Percentiles rank a stretch among this genome's conserved stretches.
Conservation (phyloP, 2,888 invertebrate genomes). For the Cyclophora punctaria region DNA sequence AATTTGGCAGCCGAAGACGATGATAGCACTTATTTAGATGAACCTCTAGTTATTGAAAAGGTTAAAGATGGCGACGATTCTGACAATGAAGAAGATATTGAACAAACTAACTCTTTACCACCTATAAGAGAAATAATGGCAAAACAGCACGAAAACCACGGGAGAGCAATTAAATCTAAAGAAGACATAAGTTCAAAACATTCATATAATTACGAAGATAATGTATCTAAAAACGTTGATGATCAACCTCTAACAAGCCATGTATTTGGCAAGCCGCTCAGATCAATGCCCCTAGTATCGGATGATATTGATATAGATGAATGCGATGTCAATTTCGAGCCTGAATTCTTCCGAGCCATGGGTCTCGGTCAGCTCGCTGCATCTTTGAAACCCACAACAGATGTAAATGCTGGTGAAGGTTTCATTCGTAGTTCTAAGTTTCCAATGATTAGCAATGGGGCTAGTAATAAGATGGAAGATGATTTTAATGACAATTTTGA, state of each 20-base stretch:
- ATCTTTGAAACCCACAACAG: not conserved
- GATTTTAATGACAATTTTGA: too few species aligned
- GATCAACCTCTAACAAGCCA: constrained; percentile 10
- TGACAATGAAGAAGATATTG: constrained; percentile 4
- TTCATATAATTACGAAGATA: too few species aligned
- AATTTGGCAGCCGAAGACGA: constrained; percentile 55
- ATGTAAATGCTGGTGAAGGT: too few species aligned
- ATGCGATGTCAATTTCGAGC: constrained; percentile 37
- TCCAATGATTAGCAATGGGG: too few species aligned
- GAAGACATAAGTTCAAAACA: not conserved
- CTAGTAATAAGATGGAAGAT: too few species aligned
- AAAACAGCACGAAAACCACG: not conserved
- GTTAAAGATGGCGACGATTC: constrained; percentile 15
- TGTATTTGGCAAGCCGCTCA: constrained; percentile 28
- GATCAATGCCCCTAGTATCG: constrained; percentile 42
- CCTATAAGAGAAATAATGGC: not conserved
- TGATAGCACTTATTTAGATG: constrained; percentile 39
- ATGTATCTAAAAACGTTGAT: not conserved
- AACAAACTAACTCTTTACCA: not conserved
- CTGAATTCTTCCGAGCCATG: constrained; percentile 21
- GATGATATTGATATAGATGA: constrained; percentile 35
- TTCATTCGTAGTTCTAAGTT: too few species aligned
- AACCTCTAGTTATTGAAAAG: constrained; percentile 20
- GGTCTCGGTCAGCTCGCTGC: constrained; percentile 10
- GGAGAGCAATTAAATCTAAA: not conserved